Conservation (phyloP, 1,140 invertebrate species). For the Ganaspis sp. region DNA sequence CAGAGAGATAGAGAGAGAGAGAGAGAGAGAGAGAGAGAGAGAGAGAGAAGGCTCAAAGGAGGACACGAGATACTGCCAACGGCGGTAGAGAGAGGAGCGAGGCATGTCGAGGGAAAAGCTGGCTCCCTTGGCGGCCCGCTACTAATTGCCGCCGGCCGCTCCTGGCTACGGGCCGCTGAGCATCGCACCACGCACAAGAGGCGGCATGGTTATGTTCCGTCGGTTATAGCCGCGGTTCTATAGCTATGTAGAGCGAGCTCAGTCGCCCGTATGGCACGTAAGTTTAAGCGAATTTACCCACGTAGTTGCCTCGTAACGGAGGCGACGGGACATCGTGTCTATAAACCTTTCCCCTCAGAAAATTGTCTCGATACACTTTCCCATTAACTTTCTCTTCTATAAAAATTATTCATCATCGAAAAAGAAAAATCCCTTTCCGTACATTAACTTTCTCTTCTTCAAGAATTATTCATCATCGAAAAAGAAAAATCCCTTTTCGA, state of each 20-base stretch:
- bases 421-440: too few species aligned
- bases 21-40: conserved; percentile 43
- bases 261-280: conserved; percentile 41
- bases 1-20: conserved; percentile 51
- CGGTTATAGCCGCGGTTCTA: conserved; percentile 61
- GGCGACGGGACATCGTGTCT: neutral
- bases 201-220: conserved; percentile 57
- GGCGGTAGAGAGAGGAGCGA: conserved; percentile 37
- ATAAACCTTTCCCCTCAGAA: neutral
- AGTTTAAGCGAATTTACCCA: conserved; percentile 29
- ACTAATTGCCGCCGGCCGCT: conserved; percentile 76
- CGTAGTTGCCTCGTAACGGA: conserved; percentile 15
- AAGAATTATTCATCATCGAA: too few species aligned
- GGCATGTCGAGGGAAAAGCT: conserved; percentile 64
- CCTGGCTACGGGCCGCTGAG: conserved; percentile 73
- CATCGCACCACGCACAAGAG: conserved; percentile 68
- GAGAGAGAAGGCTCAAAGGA: conserved; percentile 58
- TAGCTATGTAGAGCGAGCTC: conserved; percentile 50
- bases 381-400: conserved; percentile 55
- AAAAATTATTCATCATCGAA: too few species aligned
- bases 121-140: conserved; percentile 74
- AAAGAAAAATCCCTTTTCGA: too few species aligned
- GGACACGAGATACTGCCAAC: neutral
- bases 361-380: neutral
- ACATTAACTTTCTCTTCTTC: too few species aligned